These are phyloP conservation scores for Ceryle rudis DNA, from an alignment of 2,797 vertebrate genomes.

Conservation along the genomic window DNA sequence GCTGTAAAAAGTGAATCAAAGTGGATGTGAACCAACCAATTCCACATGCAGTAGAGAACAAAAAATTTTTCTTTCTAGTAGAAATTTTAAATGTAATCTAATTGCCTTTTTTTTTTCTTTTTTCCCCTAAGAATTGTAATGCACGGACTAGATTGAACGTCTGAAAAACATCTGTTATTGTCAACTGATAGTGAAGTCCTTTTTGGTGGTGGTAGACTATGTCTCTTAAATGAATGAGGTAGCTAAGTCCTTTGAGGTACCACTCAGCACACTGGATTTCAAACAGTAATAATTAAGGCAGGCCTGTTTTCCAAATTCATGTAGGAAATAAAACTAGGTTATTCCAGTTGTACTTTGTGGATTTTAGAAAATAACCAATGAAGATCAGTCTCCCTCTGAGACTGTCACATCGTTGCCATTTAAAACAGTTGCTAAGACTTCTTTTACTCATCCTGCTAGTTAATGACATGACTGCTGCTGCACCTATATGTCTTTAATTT, in stretches of 20 bases:
- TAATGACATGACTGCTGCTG: background rate
- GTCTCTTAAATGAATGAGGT: background rate
- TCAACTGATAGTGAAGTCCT: background rate
- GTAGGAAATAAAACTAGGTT: background rate
- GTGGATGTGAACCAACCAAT: fast-evolving
- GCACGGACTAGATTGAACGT: background rate
- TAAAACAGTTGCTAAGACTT: background rate
- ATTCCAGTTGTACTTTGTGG: background rate
- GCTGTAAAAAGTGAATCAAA: background rate
- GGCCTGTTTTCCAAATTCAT: background rate
- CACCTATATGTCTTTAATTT: background rate
- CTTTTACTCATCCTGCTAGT: background rate
- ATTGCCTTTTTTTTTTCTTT: background rate
- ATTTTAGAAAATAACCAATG: background rate
- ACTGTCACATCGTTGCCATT: background rate
- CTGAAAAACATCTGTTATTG: background rate
- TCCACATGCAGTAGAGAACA: fast-evolving
- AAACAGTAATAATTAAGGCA: background rate
- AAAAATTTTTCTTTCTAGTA: background rate
- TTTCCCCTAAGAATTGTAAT: background rate
- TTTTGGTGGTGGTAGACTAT: background rate
- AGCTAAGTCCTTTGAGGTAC: background rate
- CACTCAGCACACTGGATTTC: background rate
- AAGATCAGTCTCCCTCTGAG: background rate
- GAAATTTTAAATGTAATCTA: background rate